phyloP scores from a whole-genome alignment of 1,140 invertebrate genomes.

The Anagrus nilaparvatae region DNA sequence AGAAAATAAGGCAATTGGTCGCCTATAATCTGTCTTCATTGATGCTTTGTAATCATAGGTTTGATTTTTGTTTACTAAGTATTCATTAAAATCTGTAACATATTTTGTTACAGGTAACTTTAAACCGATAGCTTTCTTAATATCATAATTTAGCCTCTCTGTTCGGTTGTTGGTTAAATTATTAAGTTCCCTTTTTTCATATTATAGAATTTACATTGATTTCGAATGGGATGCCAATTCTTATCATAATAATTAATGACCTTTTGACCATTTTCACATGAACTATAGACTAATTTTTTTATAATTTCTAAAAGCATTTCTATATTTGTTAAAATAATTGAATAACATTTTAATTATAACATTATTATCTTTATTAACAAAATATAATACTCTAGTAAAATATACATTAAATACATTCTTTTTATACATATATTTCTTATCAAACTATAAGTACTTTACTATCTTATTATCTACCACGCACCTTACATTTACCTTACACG shows the following conservation, averaged over 20 bases:
- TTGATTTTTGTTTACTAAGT: too few relatives aligned
- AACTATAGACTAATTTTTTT: constrained; percentile 14
- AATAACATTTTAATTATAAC: background rate
- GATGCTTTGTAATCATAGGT: too few relatives aligned
- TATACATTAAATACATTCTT: constrained; percentile 8
- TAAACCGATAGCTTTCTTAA: too few relatives aligned
- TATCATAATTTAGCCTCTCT: too few relatives aligned
- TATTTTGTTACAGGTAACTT: too few relatives aligned
- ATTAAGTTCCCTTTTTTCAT: too few relatives aligned
- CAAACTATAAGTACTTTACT: constrained; percentile 4
- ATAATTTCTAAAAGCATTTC: constrained; percentile 9
- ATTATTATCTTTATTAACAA: constrained; percentile 10
- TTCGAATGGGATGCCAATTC: constrained; percentile 17
- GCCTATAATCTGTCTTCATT: too few relatives aligned
- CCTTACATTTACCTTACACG: constrained; percentile 12
- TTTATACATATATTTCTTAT: constrained; percentile 15
- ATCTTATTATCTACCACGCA: constrained; percentile 17
- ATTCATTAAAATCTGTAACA: too few relatives aligned
- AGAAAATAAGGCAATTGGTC: too few relatives aligned
- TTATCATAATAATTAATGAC: constrained; percentile 16
- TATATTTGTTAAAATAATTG: background rate
- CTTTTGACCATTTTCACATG: constrained; percentile 1
- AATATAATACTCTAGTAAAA: constrained; percentile 14
- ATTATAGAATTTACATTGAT: constrained; percentile 18
- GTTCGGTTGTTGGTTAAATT: too few relatives aligned